A percentile compares a stretch with the other conserved stretches of the same genome.
Evolutionary conservation across 2,888 invertebrate species (phyloP).

Genomic region (Celastrina argiolus): DNA sequence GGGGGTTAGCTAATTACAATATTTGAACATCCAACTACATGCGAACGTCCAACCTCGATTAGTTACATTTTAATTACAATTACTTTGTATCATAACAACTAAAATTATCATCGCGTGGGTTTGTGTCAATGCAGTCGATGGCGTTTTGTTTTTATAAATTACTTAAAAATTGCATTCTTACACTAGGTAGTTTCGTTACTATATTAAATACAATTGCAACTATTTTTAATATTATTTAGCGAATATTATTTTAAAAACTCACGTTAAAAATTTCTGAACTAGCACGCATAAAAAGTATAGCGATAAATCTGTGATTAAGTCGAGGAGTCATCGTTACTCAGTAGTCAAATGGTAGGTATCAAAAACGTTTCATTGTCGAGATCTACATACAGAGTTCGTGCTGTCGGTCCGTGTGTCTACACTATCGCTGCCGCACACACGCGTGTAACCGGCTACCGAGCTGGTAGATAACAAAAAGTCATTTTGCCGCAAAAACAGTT

Average conservation of each 20-base stretch:
- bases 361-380: constrained; percentile 16
- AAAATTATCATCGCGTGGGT: constrained; percentile 67
- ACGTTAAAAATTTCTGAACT: constrained; percentile 11
- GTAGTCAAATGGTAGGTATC: constrained; percentile 20
- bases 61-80: constrained; percentile 36
- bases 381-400: constrained; percentile 16
- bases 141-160: constrained; percentile 28
- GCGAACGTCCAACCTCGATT: constrained; percentile 27
- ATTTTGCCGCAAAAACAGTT: neutral
- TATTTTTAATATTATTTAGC: constrained; percentile 25
- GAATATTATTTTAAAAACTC: neutral
- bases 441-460: constrained; percentile 9
- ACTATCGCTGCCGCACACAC: constrained; percentile 15
- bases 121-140: constrained; percentile 67
- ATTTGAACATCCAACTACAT: constrained; percentile 26
- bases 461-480: neutral
- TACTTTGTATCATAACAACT: constrained; percentile 37
- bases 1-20: constrained; percentile 40
- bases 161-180: constrained; percentile 29
- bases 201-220: constrained; percentile 32
- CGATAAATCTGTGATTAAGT: constrained; percentile 20
- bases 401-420: constrained; percentile 14
- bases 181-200: constrained; percentile 27
- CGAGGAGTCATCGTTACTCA: constrained; percentile 1
- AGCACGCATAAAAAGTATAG: constrained; percentile 15